A percentile compares a stretch with the other conserved stretches of the same genome.
phyloP scores from a whole-genome alignment of 1,140 invertebrate genomes.

The Zaprionus lachaisei region DNA sequence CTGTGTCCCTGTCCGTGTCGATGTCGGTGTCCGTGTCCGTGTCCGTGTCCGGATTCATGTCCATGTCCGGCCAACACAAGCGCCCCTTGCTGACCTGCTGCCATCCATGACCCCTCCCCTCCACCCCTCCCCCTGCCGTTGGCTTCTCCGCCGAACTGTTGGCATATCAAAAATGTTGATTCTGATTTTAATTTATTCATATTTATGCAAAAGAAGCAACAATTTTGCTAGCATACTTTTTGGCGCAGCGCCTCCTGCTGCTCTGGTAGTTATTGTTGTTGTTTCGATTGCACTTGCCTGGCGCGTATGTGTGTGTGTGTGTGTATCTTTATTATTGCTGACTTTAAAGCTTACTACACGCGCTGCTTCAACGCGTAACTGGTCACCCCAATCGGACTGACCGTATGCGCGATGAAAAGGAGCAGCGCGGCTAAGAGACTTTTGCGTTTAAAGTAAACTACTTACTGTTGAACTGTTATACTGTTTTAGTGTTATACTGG shows the following conservation, averaged over 20 bases:
- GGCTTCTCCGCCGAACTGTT: constrained; percentile 12
- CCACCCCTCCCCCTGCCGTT: fast-evolving
- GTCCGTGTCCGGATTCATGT: constrained; percentile 25
- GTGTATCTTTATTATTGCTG: constrained; percentile 55
- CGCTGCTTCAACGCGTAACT: background rate
- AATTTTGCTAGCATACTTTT: constrained; percentile 54
- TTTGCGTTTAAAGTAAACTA: no score
- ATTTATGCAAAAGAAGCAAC: constrained; percentile 77
- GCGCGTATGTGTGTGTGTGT: constrained; percentile 3
- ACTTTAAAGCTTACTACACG: constrained; percentile 59
- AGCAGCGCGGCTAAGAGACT: background rate
- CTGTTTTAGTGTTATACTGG: background rate
- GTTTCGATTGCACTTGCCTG: constrained; percentile 15
- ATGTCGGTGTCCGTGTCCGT: background rate
- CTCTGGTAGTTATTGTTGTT: constrained; percentile 1
- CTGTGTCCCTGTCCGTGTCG: constrained; percentile 11
- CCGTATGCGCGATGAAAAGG: background rate
- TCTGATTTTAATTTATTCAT: constrained; percentile 81
- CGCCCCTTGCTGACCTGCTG: background rate
- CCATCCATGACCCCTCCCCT: background rate
- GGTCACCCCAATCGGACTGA: constrained; percentile 20
- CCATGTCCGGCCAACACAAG: constrained; percentile 21
- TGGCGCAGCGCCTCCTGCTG: constrained; percentile 32
- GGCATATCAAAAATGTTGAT: constrained; percentile 78
- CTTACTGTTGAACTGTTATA: no score